These are phyloP conservation scores for Rhinolophus ferrumequinum DNA, from an alignment of 2,113 vertebrate genomes.

Conservation along the genomic window DNA sequence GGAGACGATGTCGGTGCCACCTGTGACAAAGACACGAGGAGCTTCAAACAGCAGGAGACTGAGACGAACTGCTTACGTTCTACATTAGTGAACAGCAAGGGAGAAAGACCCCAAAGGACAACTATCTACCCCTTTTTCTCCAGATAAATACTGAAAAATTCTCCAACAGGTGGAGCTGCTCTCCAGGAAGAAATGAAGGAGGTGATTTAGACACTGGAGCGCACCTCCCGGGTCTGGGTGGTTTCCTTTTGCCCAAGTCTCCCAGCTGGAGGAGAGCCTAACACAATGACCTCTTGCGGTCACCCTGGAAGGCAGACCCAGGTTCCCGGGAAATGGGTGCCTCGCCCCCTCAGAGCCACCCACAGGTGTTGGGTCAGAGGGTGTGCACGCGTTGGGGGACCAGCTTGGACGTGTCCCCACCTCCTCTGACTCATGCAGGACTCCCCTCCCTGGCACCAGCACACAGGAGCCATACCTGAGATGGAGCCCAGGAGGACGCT, in stretches of 20 bases:
- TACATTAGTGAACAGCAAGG: background rate
- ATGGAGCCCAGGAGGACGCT: conserved; percentile 95
- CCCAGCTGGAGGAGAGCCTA: background rate
- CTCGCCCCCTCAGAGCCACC: fast-evolving
- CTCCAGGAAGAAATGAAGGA: background rate
- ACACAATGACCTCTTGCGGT: fast-evolving
- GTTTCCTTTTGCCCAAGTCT: background rate
- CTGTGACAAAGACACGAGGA: conserved; percentile 76
- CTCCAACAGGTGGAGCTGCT: background rate
- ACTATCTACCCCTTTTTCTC: background rate
- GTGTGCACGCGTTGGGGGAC: fast-evolving
- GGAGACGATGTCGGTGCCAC: conserved; percentile 97
- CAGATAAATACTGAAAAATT: fast-evolving
- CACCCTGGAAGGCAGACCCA: background rate
- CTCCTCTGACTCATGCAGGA: fast-evolving
- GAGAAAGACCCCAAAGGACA: background rate
- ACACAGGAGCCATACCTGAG: conserved; percentile 87
- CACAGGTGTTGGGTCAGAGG: fast-evolving
- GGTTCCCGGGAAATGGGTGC: fast-evolving
- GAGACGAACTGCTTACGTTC: fast-evolving
- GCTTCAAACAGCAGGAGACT: background rate
- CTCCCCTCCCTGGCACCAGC: fast-evolving
- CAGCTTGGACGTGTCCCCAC: fast-evolving
- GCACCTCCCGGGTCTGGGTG: fast-evolving
- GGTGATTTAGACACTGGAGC: background rate